Conservation (phyloP, 2,113 vertebrate genomes). For the Fregetta grallaria region DNA sequence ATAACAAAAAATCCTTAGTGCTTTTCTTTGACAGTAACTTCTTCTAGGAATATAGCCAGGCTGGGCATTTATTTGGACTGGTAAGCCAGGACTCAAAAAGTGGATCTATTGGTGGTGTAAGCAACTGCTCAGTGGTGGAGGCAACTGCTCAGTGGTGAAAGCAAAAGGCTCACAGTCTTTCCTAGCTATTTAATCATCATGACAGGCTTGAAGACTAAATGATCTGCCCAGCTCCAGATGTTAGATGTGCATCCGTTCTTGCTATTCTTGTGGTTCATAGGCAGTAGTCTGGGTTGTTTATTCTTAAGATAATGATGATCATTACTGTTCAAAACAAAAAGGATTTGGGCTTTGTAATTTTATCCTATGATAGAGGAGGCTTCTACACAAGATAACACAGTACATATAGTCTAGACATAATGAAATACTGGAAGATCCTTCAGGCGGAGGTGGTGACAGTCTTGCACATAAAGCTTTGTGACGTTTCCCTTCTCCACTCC, state of each 20-base stretch:
- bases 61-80: slow-evolving; percentile 8
- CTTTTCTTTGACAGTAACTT: slow-evolving; percentile 16
- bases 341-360: slow-evolving; percentile 2
- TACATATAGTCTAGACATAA: neutral
- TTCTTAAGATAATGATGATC: neutral
- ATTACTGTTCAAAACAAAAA: neutral
- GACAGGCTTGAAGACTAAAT: slow-evolving; percentile 4
- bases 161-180: neutral
- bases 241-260: neutral
- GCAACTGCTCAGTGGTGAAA: neutral
- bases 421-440: slow-evolving; percentile 15
- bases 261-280: neutral
- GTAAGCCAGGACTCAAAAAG: neutral
- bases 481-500: neutral
- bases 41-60: neutral
- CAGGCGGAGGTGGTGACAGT: neutral
- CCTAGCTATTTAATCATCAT: slow-evolving; percentile 33
- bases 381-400: neutral
- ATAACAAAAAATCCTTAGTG: slow-evolving; percentile 10
- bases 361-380: neutral
- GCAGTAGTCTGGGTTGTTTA: neutral
- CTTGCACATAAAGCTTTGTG: neutral
- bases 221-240: slow-evolving; percentile 33
- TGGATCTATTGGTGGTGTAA: neutral
- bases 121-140: neutral